Percentiles rank a stretch among this genome's conserved stretches.
phyloP scores from a whole-genome alignment of 2,113 vertebrate species.

The Crotalus viridis region DNA sequence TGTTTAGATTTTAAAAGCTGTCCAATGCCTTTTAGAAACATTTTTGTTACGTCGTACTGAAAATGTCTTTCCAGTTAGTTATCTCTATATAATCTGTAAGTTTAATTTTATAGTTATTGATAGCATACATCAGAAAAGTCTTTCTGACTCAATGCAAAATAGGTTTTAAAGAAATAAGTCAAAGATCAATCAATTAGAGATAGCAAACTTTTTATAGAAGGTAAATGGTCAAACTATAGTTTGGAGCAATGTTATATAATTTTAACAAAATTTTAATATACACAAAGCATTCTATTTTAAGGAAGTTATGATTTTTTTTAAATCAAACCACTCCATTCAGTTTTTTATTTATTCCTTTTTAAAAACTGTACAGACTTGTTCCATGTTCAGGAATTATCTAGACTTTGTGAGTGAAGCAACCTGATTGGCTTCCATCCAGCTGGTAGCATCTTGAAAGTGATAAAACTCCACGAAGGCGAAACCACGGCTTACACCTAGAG shows the following conservation, averaged over 20 bases:
- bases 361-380: slow-evolving; percentile 84
- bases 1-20: neutral
- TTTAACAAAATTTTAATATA: slow-evolving; percentile 75
- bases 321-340: slow-evolving; percentile 78
- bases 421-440: slow-evolving; percentile 99
- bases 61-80: neutral
- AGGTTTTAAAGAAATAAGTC: neutral
- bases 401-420: slow-evolving; percentile 99
- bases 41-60: neutral
- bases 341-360: slow-evolving; percentile 52
- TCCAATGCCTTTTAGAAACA: neutral
- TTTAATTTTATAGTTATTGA: neutral
- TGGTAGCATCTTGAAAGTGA: slow-evolving; percentile 99
- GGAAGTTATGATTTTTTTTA: slow-evolving; percentile 69
- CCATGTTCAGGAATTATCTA: slow-evolving; percentile 89
- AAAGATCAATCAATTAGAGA: neutral
- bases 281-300: slow-evolving; percentile 73
- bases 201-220: neutral
- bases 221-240: neutral
- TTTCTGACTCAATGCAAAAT: neutral
- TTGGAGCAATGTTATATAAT: slow-evolving; percentile 10
- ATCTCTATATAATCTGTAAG: neutral
- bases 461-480: slow-evolving; percentile 99
- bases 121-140: neutral
- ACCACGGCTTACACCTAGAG: slow-evolving; percentile 99